These are phyloP conservation scores for Meleagris gallopavo DNA, from an alignment of 2,113 vertebrate genomes.

Conservation along the genomic window DNA sequence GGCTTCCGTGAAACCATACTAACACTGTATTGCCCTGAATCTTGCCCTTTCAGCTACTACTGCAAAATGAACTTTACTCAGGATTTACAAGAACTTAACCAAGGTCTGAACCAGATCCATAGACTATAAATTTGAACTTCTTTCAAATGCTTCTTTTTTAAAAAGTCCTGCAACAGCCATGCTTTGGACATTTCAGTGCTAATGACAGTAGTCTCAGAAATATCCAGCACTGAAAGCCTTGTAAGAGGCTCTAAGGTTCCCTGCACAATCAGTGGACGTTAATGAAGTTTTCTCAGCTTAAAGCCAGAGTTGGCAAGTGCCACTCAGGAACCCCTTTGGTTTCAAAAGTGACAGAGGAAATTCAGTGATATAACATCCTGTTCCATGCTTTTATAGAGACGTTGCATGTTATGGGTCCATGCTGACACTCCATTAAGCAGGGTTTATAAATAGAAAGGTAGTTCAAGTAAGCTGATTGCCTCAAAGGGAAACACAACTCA, in stretches of 20 bases:
- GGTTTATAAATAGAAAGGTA: not conserved
- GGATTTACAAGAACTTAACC: not conserved
- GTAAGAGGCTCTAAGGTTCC: not conserved
- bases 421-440: not conserved
- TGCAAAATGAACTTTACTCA: not conserved
- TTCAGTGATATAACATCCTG: not conserved
- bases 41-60: not conserved
- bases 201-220: not conserved
- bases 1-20: not conserved
- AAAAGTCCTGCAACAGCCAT: not conserved
- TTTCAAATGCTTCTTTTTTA: not conserved
- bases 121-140: not conserved
- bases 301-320: not conserved
- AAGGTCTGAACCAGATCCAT: not conserved
- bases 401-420: not conserved
- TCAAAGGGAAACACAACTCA: not conserved
- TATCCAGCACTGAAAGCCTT: not conserved
- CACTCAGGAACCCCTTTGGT: not conserved
- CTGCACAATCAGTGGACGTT: not conserved
- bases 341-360: not conserved
- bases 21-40: not conserved
- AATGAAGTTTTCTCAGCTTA: not conserved
- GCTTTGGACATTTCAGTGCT: not conserved
- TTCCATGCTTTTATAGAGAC: not conserved
- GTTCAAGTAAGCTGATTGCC: not conserved